Percentiles rank a stretch among this genome's conserved stretches.
phyloP scores from a whole-genome alignment of 1,140 invertebrate genomes.

The Babylonia areolata region DNA sequence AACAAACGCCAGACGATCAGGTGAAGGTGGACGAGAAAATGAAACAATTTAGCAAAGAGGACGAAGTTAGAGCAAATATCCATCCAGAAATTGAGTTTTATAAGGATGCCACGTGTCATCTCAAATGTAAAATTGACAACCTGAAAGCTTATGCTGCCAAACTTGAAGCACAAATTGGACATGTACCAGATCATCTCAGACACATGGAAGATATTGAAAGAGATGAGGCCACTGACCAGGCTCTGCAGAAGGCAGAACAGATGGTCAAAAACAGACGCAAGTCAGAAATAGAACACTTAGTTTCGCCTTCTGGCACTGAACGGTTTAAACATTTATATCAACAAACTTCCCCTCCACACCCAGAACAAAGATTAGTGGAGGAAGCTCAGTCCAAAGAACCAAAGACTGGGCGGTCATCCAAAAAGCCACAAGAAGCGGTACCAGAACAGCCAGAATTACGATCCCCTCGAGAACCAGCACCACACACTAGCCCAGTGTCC shows the following conservation, averaged over 20 bases:
- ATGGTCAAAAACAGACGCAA: background rate
- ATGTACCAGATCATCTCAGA: background rate
- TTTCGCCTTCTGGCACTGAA: background rate
- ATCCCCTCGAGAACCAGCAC: background rate
- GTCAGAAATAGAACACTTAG: background rate
- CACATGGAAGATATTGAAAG: background rate
- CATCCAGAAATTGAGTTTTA: background rate
- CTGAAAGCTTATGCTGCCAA: background rate
- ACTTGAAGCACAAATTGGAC: background rate
- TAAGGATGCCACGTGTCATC: background rate
- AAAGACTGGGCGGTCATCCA: background rate
- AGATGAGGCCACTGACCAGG: background rate
- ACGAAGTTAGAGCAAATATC: background rate
- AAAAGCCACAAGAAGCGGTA: background rate
- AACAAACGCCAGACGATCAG: no score
- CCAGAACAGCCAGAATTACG: background rate
- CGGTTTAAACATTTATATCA: background rate
- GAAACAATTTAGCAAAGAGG: background rate
- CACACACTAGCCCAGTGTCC: background rate
- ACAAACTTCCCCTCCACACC: background rate
- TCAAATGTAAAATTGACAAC: background rate
- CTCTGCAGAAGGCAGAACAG: background rate
- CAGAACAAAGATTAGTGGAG: background rate
- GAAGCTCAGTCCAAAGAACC: background rate
- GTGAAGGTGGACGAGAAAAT: background rate